Evolutionary conservation across 1,140 invertebrate genomes (phyloP).

Genomic region (Drosophila virilis): DNA sequence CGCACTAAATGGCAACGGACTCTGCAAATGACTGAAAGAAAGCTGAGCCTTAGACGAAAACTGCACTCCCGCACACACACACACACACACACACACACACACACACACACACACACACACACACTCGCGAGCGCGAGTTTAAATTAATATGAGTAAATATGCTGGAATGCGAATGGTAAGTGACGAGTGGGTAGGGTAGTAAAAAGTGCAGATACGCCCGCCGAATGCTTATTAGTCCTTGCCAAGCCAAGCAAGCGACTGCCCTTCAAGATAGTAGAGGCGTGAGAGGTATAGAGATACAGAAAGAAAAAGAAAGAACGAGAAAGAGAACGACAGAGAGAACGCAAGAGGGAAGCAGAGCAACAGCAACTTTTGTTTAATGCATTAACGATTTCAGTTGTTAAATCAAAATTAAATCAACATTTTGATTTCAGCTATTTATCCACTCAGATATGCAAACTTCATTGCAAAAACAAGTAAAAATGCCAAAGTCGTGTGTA

Average conservation of each 20-base stretch:
- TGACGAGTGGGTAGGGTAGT: background rate
- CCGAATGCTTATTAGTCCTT: background rate
- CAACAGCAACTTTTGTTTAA: background rate
- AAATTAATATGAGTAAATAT: constrained; percentile 54
- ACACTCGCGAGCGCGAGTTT: background rate
- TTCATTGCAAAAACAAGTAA: too few relatives aligned
- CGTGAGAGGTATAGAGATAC: background rate
- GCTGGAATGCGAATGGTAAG: constrained; percentile 19
- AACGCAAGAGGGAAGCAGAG: background rate
- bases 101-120: constrained; percentile 3
- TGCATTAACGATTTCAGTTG: too few relatives aligned
- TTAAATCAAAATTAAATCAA: too few relatives aligned
- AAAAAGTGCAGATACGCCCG: background rate
- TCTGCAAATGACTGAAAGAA: constrained; percentile 73
- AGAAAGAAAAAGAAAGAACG: background rate
- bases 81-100: too few relatives aligned
- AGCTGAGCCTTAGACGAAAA: constrained; percentile 57
- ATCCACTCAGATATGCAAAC: too few relatives aligned
- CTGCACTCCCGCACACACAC: constrained; percentile 3
- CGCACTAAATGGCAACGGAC: constrained; percentile 74
- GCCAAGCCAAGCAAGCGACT: background rate
- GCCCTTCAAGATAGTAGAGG: background rate
- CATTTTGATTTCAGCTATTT: too few relatives aligned
- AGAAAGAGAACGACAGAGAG: background rate
- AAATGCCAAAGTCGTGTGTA: too few relatives aligned